phyloP scores from a whole-genome alignment of 1,140 invertebrate genomes.

The Zophobas atratus region DNA sequence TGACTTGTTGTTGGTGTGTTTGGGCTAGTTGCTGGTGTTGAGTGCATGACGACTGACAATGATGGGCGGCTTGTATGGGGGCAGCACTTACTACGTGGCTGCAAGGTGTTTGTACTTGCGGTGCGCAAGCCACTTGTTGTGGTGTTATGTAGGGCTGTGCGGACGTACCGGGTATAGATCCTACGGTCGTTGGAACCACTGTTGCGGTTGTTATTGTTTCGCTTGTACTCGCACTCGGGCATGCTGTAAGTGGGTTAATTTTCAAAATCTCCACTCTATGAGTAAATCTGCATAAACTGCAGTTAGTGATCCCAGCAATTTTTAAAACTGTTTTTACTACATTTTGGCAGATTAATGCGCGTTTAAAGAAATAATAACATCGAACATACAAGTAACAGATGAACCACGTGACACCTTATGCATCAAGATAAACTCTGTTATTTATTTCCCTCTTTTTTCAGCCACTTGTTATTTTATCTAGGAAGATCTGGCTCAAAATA shows the following conservation, averaged over 20 bases:
- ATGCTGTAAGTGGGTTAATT: slow-evolving; percentile 55
- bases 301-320: too few relatives aligned
- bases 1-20: slow-evolving; percentile 60
- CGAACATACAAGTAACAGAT: neutral
- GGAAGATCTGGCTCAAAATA: too few relatives aligned
- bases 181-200: slow-evolving; percentile 56
- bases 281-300: neutral
- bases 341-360: too few relatives aligned
- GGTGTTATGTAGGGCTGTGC: slow-evolving; percentile 52
- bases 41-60: slow-evolving; percentile 62
- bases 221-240: slow-evolving; percentile 56
- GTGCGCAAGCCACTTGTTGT: slow-evolving; percentile 27
- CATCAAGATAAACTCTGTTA: too few relatives aligned
- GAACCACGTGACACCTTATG: too few relatives aligned
- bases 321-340: too few relatives aligned
- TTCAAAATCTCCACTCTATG: slow-evolving; percentile 4
- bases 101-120: slow-evolving; percentile 54
- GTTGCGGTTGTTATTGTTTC: slow-evolving; percentile 57
- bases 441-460: too few relatives aligned
- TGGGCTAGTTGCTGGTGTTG: slow-evolving; percentile 62
- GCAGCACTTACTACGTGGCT: slow-evolving; percentile 53
- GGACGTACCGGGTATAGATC: slow-evolving; percentile 51
- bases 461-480: too few relatives aligned
- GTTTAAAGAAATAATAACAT: neutral
- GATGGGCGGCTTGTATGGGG: slow-evolving; percentile 54